Evolutionary conservation across 2,113 vertebrate species (phyloP).

Genomic region (Dicaeum eximium): DNA sequence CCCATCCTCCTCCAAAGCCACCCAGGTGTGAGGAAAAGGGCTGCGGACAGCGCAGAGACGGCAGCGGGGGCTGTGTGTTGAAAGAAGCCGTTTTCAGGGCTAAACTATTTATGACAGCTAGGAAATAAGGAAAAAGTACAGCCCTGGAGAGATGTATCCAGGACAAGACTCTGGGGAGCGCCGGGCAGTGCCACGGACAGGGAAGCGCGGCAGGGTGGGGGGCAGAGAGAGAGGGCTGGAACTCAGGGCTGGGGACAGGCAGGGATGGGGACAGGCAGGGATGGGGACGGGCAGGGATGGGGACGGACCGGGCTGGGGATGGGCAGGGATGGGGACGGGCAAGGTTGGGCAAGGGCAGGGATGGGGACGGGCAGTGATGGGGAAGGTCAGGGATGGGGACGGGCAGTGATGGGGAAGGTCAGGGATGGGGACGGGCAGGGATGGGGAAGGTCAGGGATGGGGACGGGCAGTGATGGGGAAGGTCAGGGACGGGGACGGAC

Average conservation of each 20-base stretch:
- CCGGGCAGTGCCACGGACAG: fast-evolving
- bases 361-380: too few species aligned
- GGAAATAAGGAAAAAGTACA: background rate
- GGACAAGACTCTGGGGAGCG: fast-evolving
- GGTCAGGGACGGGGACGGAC: too few species aligned
- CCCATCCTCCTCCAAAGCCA: background rate
- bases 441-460: fast-evolving
- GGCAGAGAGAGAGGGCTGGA: too few species aligned
- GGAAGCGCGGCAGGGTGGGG: fast-evolving
- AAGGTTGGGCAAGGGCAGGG: too few species aligned
- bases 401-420: fast-evolving
- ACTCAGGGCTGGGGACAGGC: too few species aligned
- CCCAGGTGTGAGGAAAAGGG: background rate
- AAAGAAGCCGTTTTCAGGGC: background rate
- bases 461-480: fast-evolving
- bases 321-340: too few species aligned
- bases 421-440: too few species aligned
- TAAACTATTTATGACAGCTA: background rate
- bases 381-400: too few species aligned
- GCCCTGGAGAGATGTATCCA: fast-evolving
- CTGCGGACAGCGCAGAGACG: fast-evolving
- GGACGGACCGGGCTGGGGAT: fast-evolving
- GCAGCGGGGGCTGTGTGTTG: fast-evolving
- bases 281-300: fast-evolving
- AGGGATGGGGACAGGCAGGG: fast-evolving